These are phyloP conservation scores for Doryteuthis pealeii DNA, from an alignment of 1,140 invertebrate species.

Conservation along the genomic window DNA sequence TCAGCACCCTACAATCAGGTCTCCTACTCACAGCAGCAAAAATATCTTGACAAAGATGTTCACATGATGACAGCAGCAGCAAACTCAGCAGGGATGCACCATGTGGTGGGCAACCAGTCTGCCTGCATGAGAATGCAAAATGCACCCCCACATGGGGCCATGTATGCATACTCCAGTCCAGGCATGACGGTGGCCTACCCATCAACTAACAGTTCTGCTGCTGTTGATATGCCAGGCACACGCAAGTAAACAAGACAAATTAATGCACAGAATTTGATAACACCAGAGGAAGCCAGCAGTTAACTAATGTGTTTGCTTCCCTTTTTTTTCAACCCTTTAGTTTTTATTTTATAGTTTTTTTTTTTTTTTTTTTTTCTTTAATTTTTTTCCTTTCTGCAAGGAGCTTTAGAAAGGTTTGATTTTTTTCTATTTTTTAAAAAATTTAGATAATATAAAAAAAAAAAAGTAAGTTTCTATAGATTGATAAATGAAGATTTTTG, in stretches of 20 bases:
- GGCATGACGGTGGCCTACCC: neutral
- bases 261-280: too few species aligned
- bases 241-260: neutral
- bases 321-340: too few species aligned
- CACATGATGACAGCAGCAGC: slow-evolving; percentile 7
- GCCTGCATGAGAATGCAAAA: neutral
- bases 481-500: too few species aligned
- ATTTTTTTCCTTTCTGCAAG: too few species aligned
- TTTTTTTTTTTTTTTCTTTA: too few species aligned
- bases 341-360: too few species aligned
- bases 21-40: slow-evolving; percentile 3
- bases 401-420: too few species aligned
- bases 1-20: neutral
- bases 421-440: too few species aligned
- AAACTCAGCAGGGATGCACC: neutral
- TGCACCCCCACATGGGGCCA: neutral
- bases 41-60: slow-evolving; percentile 7
- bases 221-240: neutral
- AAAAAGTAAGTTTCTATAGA: too few species aligned
- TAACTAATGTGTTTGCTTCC: too few species aligned
- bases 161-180: neutral
- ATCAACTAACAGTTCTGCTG: neutral
- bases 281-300: too few species aligned
- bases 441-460: too few species aligned
- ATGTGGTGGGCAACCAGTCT: neutral